These are phyloP conservation scores for Menidia menidia DNA, from an alignment of 2,797 vertebrate genomes.

Conservation along the genomic window DNA sequence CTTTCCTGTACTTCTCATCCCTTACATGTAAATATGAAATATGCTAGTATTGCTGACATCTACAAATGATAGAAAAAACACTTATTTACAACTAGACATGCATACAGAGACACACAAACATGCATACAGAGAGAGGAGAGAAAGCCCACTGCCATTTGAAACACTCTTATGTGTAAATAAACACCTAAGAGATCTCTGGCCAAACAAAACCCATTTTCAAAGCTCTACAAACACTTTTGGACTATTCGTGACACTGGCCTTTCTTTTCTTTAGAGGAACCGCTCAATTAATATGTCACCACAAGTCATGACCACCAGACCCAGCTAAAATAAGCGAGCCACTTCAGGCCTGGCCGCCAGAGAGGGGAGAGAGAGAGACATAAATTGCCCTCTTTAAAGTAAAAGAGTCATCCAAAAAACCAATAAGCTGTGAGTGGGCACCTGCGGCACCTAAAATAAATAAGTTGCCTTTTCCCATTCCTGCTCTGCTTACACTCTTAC, in stretches of 20 bases:
- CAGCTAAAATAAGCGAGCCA: conserved; percentile 71
- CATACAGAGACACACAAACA: conserved; percentile 16
- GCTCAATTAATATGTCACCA: conserved; percentile 80
- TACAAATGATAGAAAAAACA: conserved; percentile 43
- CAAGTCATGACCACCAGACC: conserved; percentile 71
- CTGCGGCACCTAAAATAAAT: conserved; percentile 79
- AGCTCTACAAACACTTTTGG: conserved; percentile 59
- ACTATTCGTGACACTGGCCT: conserved; percentile 54
- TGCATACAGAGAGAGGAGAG: conserved; percentile 7
- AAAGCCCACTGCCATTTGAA: conserved; percentile 49
- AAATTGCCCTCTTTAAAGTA: conserved; percentile 74
- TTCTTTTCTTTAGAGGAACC: conserved; percentile 68
- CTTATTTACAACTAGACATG: conserved; percentile 25
- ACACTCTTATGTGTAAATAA: conserved; percentile 70
- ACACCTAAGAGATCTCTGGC: conserved; percentile 58
- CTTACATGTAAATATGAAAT: conserved; percentile 28
- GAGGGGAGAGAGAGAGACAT: conserved; percentile 61
- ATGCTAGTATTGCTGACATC: conserved; percentile 33
- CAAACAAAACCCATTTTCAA: conserved; percentile 75
- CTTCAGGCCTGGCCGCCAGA: conserved; percentile 67
- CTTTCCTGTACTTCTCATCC: conserved; percentile 19
- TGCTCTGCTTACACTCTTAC: conserved; percentile 54
- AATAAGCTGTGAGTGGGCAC: conserved; percentile 74
- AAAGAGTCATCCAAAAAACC: conserved; percentile 76
- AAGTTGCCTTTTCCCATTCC: conserved; percentile 53